These are phyloP conservation scores for Eretmochelys imbricata DNA, from an alignment of 2,113 vertebrate genomes.

Conservation along the genomic window DNA sequence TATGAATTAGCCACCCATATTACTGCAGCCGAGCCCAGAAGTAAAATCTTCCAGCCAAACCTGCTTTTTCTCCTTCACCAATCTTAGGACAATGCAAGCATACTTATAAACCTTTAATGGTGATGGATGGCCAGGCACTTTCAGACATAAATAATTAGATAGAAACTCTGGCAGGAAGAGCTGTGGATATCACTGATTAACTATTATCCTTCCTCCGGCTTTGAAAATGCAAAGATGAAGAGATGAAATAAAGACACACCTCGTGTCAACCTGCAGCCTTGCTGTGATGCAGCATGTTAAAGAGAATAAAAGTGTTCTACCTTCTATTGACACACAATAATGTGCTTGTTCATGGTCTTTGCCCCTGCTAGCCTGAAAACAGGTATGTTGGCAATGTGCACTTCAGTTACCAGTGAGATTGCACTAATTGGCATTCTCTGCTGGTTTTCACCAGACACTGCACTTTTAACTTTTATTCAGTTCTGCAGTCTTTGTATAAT, in stretches of 20 bases:
- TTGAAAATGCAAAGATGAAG: constrained; percentile 52
- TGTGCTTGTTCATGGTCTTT: constrained; percentile 3
- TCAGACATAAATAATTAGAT: background rate
- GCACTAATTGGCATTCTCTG: background rate
- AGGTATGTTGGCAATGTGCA: background rate
- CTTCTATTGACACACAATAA: constrained; percentile 44
- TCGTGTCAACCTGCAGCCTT: constrained; percentile 47
- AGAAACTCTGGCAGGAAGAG: constrained; percentile 10
- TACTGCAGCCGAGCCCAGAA: background rate
- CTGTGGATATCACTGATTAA: constrained; percentile 25
- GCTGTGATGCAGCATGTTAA: constrained; percentile 54
- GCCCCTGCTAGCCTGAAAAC: constrained; percentile 30
- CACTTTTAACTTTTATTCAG: background rate
- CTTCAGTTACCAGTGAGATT: background rate
- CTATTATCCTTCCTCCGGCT: constrained; percentile 56
- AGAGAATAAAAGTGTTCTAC: constrained; percentile 36
- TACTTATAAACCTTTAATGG: background rate
- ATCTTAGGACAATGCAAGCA: background rate
- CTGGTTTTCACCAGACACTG: accelerated
- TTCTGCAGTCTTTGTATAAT: background rate
- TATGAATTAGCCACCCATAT: background rate
- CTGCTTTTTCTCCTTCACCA: background rate
- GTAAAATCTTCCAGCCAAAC: background rate
- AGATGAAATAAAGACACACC: constrained; percentile 70
- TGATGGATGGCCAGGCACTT: background rate